These are phyloP conservation scores for Carassius gibelio DNA, from an alignment of 2,113 vertebrate genomes.

Conservation along the genomic window DNA sequence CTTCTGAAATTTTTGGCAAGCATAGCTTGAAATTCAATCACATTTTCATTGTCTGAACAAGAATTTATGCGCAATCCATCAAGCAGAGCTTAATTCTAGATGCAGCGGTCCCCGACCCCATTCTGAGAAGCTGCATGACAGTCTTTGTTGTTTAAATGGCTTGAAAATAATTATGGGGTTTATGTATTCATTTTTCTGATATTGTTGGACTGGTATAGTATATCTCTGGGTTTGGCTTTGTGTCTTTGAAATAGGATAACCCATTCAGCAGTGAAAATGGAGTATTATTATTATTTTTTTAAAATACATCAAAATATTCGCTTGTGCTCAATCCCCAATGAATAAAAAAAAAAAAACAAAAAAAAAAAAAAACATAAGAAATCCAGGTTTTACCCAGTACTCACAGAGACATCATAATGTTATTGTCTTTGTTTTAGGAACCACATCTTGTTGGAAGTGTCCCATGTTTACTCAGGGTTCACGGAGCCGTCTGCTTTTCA, in stretches of 20 bases:
- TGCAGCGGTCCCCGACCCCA: background rate
- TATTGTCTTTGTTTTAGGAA: conserved; percentile 2
- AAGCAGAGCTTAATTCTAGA: conserved; percentile 8
- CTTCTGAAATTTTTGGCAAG: background rate
- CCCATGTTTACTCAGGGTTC: background rate
- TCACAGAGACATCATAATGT: background rate
- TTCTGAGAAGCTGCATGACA: conserved; percentile 12
- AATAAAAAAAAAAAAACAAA: background rate
- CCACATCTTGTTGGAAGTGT: background rate
- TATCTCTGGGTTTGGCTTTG: conserved; percentile 32
- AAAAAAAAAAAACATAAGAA: no score
- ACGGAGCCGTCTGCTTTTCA: background rate
- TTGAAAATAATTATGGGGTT: conserved; percentile 27
- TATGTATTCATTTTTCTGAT: conserved; percentile 23
- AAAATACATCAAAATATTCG: background rate
- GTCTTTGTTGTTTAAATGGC: conserved; percentile 19
- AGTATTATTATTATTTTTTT: no score
- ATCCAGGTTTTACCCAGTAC: background rate
- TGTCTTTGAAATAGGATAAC: conserved; percentile 24
- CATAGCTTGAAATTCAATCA: conserved; percentile 9
- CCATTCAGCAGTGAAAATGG: background rate
- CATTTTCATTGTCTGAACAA: conserved; percentile 4
- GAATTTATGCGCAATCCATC: background rate
- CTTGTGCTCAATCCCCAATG: background rate
- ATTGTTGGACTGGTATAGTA: conserved; percentile 24